A percentile compares a stretch with the other conserved stretches of the same genome.
Conservation (phyloP, 2,797 vertebrate genomes). For the Tapirus indicus region DNA sequence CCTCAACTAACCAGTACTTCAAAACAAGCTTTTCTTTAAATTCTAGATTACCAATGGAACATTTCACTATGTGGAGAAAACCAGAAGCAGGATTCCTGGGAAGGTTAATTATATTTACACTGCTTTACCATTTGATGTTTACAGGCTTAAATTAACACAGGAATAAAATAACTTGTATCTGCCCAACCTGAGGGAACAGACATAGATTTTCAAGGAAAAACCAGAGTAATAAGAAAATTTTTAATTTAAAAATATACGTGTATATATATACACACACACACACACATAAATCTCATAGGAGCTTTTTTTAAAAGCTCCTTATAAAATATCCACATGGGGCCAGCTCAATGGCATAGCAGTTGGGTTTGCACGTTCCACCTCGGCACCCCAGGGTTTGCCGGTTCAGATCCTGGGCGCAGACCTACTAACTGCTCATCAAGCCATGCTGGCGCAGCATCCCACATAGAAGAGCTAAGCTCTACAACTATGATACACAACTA, state of each 20-base stretch:
- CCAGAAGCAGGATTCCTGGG: neutral
- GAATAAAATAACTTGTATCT: slow-evolving; percentile 49
- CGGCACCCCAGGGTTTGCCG: too few relatives aligned
- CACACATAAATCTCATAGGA: neutral
- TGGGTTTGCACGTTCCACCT: too few relatives aligned
- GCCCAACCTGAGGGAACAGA: neutral
- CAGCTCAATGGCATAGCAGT: too few relatives aligned
- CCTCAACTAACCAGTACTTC: neutral
- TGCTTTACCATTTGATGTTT: slow-evolving; percentile 38
- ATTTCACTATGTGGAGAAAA: slow-evolving; percentile 30
- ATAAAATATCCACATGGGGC: neutral
- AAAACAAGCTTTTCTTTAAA: slow-evolving; percentile 31
- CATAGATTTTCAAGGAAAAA: slow-evolving; percentile 38
- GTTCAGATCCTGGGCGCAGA: too few relatives aligned
- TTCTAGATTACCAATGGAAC: slow-evolving; percentile 23
- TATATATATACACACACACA: too few relatives aligned
- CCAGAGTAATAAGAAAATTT: neutral
- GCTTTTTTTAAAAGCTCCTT: neutral
- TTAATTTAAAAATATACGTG: neutral
- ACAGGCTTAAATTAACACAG: slow-evolving; percentile 57
- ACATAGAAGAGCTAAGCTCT: too few relatives aligned
- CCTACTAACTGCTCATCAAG: too few relatives aligned
- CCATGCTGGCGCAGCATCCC: too few relatives aligned
- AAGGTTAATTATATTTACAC: slow-evolving; percentile 47
- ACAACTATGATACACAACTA: too few relatives aligned